These are phyloP conservation scores for Callionymus lyra DNA, from an alignment of 2,113 vertebrate genomes.

Conservation along the genomic window DNA sequence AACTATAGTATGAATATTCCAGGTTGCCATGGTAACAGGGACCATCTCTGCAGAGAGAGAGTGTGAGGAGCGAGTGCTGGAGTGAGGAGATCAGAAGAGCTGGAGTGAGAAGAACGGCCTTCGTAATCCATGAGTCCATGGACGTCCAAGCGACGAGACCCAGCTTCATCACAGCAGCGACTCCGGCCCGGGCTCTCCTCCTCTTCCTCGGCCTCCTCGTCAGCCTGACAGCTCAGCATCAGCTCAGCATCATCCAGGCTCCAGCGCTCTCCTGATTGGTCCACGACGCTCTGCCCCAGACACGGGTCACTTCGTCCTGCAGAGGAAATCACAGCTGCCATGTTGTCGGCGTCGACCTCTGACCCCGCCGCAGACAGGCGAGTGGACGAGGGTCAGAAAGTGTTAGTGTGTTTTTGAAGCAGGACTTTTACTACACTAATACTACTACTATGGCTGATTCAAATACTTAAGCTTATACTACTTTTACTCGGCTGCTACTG, in stretches of 20 bases:
- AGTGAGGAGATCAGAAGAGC: slow-evolving; percentile 1
- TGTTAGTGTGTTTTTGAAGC: no score
- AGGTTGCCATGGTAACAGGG: not conserved
- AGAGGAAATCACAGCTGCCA: slow-evolving; percentile 44
- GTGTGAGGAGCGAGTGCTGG: no score
- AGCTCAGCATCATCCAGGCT: no score
- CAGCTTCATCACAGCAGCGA: slow-evolving; percentile 1
- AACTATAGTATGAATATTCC: not conserved
- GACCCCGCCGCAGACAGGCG: slow-evolving; percentile 45
- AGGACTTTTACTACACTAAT: no score
- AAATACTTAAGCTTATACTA: no score
- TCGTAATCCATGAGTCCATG: not conserved
- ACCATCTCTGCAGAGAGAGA: not conserved
- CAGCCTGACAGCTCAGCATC: slow-evolving; percentile 21
- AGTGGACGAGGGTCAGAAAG: slow-evolving; percentile 20
- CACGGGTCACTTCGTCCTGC: slow-evolving; percentile 56
- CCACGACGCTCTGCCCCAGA: slow-evolving; percentile 56
- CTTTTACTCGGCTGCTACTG: no score
- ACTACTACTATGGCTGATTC: no score
- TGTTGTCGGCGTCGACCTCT: slow-evolving; percentile 48
- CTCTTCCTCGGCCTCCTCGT: slow-evolving; percentile 13
- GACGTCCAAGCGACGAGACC: slow-evolving; percentile 3
- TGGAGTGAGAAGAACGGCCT: slow-evolving; percentile 32
- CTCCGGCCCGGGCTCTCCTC: not conserved
- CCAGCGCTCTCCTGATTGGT: slow-evolving; percentile 53